Base-by-base conservation (phyloP, 2,113 vertebrate genomes). In the Ophthalmolycus amberensis region DNA sequence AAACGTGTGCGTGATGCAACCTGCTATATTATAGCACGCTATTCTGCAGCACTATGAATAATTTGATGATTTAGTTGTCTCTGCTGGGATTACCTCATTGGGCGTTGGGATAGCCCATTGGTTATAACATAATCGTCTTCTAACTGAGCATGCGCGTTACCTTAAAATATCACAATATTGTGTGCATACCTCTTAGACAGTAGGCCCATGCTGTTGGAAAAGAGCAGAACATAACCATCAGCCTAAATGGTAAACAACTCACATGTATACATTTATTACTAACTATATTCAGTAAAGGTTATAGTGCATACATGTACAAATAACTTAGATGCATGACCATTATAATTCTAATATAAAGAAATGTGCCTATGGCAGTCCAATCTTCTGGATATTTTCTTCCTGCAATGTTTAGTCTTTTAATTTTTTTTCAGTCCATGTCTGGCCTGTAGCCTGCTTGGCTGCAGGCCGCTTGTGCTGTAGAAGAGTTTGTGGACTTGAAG, bases 121-220 rank as follows among this genome's bases (percentile, higher is more conserved):
- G 88, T 91, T 91, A 83, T 84, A 89, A 84, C 80, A 89, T 92
- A 83, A 90, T 87, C 88, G 90, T 79, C 83, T 34, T 22, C 70
- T 5, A 8, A 92, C 84, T 88, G 94, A 85, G 90, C 93, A 94
- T 94, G 94, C 94, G 93, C 92, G 82, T 60, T 84, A 86, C 83
- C 79, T 89, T 87, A 85, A 84, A 91, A 88, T 87, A 88, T 89
- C 75, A 81, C 85, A 87, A 83, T 91, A 88, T 88, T 92, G 81
- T 64, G 81, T 90, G 82, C 74, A 80, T 83, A 88, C 82, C 80
- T 90, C 77, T 79, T 80, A 86, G 86, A 88, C 84, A 86, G 85
- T 85, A 90, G 70, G 83, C 77, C 81, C 79, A 85, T 85, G 85
- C 83, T 86, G 80, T 66, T 88, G 89, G 88, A 87, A 88, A 90